phyloP scores from a whole-genome alignment of 2,888 invertebrate species.

The Agrilus cyanescens region DNA sequence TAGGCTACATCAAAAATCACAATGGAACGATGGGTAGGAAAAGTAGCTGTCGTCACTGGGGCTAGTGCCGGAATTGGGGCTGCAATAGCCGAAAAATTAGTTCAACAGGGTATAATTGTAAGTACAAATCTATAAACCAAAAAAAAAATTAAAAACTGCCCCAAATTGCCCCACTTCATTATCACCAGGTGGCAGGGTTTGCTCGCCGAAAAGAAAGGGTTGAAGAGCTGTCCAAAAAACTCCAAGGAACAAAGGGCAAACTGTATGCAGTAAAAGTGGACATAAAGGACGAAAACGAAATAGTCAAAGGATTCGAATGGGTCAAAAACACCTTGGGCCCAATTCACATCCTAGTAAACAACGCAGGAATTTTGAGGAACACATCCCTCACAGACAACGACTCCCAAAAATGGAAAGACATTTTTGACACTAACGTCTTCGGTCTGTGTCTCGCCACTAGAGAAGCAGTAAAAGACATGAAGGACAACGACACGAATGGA shows the following conservation, averaged over 20 bases:
- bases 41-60: constrained; percentile 49
- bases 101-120: constrained; percentile 33
- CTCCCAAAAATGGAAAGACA: background rate
- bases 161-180: background rate
- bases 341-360: constrained; percentile 16
- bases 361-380: constrained; percentile 12
- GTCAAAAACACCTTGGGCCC: constrained; percentile 14
- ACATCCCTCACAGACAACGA: constrained; percentile 11
- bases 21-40: constrained; percentile 47
- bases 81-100: constrained; percentile 34
- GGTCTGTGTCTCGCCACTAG: no score
- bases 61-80: constrained; percentile 49
- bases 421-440: no score
- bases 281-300: constrained; percentile 14
- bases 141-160: no score
- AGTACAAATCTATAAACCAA: background rate
- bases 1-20: no score
- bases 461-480: no score
- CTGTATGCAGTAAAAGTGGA: constrained; percentile 14
- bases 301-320: constrained; percentile 14
- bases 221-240: constrained; percentile 7
- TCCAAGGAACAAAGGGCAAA: constrained; percentile 9
- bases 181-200: constrained; percentile 11
- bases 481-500: no score
- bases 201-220: constrained; percentile 12